Evolutionary conservation across 92 coral and sea anemone species (phyloP), one percentile per base, ranked within the genome.

Genomic region (Actinernus sp.): DNA sequence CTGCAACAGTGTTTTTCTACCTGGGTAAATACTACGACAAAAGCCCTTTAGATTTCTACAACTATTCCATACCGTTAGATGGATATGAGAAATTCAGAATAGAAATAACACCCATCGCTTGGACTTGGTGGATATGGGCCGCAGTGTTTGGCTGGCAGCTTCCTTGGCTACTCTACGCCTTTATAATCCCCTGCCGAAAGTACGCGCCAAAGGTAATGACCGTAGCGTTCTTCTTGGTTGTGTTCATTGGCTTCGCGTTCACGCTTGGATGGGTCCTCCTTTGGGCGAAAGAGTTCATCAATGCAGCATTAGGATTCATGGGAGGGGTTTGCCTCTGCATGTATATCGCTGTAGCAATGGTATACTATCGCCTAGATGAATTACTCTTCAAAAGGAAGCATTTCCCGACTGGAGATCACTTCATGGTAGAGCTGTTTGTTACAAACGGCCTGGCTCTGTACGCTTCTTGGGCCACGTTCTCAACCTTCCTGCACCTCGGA

Each of bases 61-160:
- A 87, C 24, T 78, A 81, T 51, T 87, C 90, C 22, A 77, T 68
- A 18, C 90, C 97, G 30, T 34, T 58, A 5, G 52, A 68, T 44
- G 77, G 84, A 59, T 86, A 87, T 26, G 74, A 73, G 33, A 75
- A 63, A 29, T 83, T 67, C 58, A 78, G 64, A 51, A 63, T 86
- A 27, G 68, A 76, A 52, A 76, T 90, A 34, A 85, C 97, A 22
- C 97, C 97, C 7, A 70, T 79, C 8, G 55, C 68, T 63, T 91
- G 97, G 97, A 82, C 93, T 0, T 78, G 92, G 74, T 87, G 93
- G 97, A 83, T 84, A 17, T 91, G 93, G 97, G 85, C 88, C 1
- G 84, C 84, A 1, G 97, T 91, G 29, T 83, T 77, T 21, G 97
- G 88, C 18, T 91, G 97, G 97, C 93, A 88, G 50, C 47, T 82